phyloP scores from a whole-genome alignment of 2,113 vertebrate species.

The Neotoma lepida region DNA sequence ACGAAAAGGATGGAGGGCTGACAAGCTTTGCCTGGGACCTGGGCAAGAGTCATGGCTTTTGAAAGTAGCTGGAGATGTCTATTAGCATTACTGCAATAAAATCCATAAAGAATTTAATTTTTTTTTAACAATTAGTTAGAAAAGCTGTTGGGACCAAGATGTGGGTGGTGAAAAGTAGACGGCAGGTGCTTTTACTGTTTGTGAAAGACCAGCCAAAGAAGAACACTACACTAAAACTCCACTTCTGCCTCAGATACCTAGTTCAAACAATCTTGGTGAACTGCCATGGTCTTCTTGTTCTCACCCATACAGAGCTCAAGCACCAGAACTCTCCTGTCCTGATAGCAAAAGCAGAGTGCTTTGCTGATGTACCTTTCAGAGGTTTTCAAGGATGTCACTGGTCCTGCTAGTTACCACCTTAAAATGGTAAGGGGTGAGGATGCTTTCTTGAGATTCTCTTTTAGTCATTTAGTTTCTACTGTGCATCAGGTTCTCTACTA shows the following conservation, averaged over 20 bases:
- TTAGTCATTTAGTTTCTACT: constrained; percentile 39
- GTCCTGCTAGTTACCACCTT: not conserved
- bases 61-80: constrained; percentile 51
- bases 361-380: not conserved
- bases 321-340: constrained; percentile 1
- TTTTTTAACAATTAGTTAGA: not conserved
- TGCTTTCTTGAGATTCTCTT: constrained; percentile 32
- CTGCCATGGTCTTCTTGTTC: not conserved
- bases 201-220: constrained; percentile 39
- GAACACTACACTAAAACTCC: constrained; percentile 44
- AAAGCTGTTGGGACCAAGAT: constrained; percentile 44
- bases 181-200: constrained; percentile 16
- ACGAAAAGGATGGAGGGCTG: not conserved
- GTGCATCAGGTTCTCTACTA: not conserved
- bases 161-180: constrained; percentile 41
- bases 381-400: not conserved
- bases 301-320: not conserved
- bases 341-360: not conserved
- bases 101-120: constrained; percentile 35
- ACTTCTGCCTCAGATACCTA: constrained; percentile 20
- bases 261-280: constrained; percentile 10
- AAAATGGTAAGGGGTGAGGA: not conserved
- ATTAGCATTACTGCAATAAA: constrained; percentile 41
- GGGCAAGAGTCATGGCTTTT: constrained; percentile 44
- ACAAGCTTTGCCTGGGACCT: not conserved